Conservation (phyloP, 2,113 vertebrate species). For the Nematolebias whitei region DNA sequence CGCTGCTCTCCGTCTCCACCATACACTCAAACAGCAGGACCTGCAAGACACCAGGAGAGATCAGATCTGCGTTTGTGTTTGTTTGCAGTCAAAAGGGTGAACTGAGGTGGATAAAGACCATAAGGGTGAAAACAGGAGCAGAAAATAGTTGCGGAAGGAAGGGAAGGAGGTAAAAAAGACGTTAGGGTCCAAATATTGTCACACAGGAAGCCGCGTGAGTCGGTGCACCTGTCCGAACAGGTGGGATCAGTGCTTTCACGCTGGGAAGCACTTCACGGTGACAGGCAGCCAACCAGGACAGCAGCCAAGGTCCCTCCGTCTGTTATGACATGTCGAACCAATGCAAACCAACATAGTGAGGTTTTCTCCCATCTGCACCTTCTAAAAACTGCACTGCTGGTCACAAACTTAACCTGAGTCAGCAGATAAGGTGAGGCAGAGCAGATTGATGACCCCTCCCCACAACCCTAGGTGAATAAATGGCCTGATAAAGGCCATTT, state of each 20-base stretch:
- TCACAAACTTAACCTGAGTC: conserved; percentile 31
- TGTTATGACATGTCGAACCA: conserved; percentile 56
- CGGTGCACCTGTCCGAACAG: conserved; percentile 71
- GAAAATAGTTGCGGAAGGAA: conserved; percentile 20
- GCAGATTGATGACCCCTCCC: conserved; percentile 1
- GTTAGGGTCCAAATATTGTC: conserved; percentile 46
- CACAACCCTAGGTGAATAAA: conserved; percentile 26
- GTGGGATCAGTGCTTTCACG: conserved; percentile 68
- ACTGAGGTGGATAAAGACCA: conserved; percentile 15
- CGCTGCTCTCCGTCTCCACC: conserved; percentile 59
- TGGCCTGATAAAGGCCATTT: conserved; percentile 4
- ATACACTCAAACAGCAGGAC: conserved; percentile 77
- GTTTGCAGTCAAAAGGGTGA: not conserved
- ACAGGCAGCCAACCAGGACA: conserved; percentile 63
- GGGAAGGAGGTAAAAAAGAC: conserved; percentile 21
- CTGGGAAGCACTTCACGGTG: conserved; percentile 72
- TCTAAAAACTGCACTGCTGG: conserved; percentile 54
- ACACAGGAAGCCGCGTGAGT: conserved; percentile 67
- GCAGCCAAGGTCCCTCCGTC: conserved; percentile 60
- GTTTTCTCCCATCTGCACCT: conserved; percentile 66
- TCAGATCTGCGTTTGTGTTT: not conserved
- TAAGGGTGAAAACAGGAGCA: conserved; percentile 18
- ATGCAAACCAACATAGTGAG: conserved; percentile 67
- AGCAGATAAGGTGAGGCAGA: conserved; percentile 28
- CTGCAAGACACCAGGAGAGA: conserved; percentile 52